Base-by-base conservation (phyloP, 2,113 vertebrate species). In the Onychorhynchus coronatus region DNA sequence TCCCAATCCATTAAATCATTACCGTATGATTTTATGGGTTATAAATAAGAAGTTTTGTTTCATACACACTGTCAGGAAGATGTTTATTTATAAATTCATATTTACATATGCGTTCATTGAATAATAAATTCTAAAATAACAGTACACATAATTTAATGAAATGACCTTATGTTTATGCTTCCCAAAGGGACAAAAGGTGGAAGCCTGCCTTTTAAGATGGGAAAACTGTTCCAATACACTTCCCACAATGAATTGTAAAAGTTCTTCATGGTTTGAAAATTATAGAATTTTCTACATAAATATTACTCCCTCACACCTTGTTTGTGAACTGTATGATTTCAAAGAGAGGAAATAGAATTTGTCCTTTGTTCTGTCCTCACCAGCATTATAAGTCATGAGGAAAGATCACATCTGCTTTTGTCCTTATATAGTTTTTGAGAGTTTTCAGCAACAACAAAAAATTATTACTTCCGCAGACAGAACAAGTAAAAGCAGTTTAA, bases 1-100 rank as follows among this genome's bases (percentile, higher is more conserved):
- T 84, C 17, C 25, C 25, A 87, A 49, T 74, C 53, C 22, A 93
- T 89, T 90, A 94, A 94, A 92, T 89, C 33, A 71, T 19, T 31
- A 82, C 47, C 39, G n/a, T 91, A 73, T 33, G 35, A 92, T 65
- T 96, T 85, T 63, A 95, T 85, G 39, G 85, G 49, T 72, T 22
- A 92, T 89, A 94, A 94, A 96, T 81, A 87, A 23, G 39, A 94
- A 81, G 11, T 61, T 95, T 89, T 85, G 89, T 91, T 93, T 94
- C 89, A 92, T 50, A 80, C n/a, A 88, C 30, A 27, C 47, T 77
- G 53, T 81, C 72, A 95, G 55, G 73, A 96, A 97, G 50, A 42
- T 46, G 42, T 59, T 96, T 78, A 49, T 65, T 95, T 95, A 70
- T 65, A 37, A 73, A 82, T 63, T 77, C 10, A 23, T 78, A 42